Conservation (phyloP, 2,113 vertebrate genomes). For the Macaca nemestrina region DNA sequence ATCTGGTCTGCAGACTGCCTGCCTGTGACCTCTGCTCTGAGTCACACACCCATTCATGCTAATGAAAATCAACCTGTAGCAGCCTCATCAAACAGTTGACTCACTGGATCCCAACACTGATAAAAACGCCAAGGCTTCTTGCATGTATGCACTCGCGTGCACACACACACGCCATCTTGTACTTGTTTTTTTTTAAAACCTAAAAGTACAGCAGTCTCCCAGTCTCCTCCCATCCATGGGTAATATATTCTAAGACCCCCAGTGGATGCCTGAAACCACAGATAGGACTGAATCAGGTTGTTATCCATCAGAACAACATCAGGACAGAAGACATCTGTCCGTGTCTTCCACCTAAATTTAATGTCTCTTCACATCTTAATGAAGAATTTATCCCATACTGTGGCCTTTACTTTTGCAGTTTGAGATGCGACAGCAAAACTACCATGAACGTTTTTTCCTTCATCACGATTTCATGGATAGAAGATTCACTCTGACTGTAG, state of each 20-base stretch:
- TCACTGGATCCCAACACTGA: background rate
- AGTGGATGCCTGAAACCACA: background rate
- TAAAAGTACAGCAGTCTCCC: background rate
- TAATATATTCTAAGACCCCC: background rate
- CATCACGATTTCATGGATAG: background rate
- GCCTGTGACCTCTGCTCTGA: background rate
- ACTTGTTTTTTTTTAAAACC: background rate
- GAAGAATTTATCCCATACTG: background rate
- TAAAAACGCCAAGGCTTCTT: background rate
- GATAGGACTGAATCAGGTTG: too few relatives aligned
- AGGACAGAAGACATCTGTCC: background rate
- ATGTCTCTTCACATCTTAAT: background rate
- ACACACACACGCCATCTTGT: background rate
- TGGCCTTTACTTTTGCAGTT: background rate
- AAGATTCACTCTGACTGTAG: background rate
- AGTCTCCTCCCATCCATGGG: background rate
- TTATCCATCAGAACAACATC: background rate
- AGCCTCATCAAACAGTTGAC: background rate
- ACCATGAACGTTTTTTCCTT: background rate
- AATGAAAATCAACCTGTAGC: background rate
- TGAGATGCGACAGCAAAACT: background rate
- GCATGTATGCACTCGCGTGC: rapidly evolving
- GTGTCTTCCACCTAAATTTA: background rate
- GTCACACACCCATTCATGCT: background rate
- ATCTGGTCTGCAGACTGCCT: background rate